Conservation (phyloP, 1,140 invertebrate species). For the Capitella teleta region DNA sequence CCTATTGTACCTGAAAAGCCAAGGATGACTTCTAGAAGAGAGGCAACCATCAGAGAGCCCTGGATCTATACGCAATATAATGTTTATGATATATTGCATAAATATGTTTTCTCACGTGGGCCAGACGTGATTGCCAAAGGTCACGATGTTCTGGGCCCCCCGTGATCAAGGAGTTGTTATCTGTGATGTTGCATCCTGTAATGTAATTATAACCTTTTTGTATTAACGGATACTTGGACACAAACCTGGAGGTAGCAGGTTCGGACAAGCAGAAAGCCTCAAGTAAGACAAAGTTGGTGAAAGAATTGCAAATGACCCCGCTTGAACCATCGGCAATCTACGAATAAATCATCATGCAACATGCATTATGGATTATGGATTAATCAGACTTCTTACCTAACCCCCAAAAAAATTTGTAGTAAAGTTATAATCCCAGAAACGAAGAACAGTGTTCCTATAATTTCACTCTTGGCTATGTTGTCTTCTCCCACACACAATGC, state of each 20-base stretch:
- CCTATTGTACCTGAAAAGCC: conserved; percentile 7
- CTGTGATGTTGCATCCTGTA: too few species aligned
- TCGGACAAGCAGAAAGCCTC: too few species aligned
- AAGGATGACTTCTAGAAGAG: conserved; percentile 7
- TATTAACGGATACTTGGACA: too few species aligned
- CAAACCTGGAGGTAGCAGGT: too few species aligned
- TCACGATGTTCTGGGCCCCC: conserved; percentile 12
- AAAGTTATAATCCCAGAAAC: not conserved
- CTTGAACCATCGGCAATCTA: too few species aligned
- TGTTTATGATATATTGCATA: too few species aligned
- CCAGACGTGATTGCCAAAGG: conserved; percentile 9
- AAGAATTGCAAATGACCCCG: too few species aligned
- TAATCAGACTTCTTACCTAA: too few species aligned
- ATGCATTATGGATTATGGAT: too few species aligned
- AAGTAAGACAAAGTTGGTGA: too few species aligned
- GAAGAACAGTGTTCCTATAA: not conserved
- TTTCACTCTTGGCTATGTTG: not conserved
- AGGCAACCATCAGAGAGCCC: conserved; percentile 6
- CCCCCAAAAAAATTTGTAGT: not conserved
- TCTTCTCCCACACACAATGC: not conserved
- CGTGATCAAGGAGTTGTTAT: conserved; percentile 6
- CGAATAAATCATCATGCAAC: too few species aligned
- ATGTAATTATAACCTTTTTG: too few species aligned
- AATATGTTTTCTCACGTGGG: conserved; percentile 12
- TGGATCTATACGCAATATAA: conserved; percentile 7